These are phyloP conservation scores for Torymus auratus DNA, from an alignment of 2,888 invertebrate genomes.

Conservation along the genomic window DNA sequence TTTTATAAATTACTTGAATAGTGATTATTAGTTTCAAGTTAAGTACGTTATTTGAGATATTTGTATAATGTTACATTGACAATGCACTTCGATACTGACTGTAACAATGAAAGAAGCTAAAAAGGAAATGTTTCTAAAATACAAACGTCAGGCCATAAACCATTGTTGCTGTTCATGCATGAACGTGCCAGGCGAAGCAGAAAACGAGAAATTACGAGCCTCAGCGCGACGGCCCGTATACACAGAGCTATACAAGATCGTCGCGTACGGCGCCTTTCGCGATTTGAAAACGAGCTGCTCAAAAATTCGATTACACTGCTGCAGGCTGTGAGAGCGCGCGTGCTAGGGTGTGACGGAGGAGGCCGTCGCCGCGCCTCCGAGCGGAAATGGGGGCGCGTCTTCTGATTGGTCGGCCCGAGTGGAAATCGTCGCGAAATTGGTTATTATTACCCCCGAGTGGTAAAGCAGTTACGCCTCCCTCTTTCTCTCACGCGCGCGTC, in stretches of 20 bases:
- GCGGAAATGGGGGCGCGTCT: constrained; percentile 74
- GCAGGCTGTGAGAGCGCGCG: constrained; percentile 30
- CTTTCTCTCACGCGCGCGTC: constrained; percentile 66
- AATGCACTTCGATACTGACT: no score
- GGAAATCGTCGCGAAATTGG: constrained; percentile 76
- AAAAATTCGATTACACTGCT: constrained; percentile 69
- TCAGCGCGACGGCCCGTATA: neutral
- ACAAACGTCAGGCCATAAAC: neutral
- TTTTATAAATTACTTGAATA: no score
- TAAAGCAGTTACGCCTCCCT: constrained; percentile 68
- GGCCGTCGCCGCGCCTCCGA: constrained; percentile 37
- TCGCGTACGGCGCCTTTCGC: constrained; percentile 59
- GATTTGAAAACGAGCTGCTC: constrained; percentile 68
- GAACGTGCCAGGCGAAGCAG: neutral
- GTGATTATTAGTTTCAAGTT: no score
- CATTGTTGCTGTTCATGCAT: neutral
- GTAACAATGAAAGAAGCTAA: no score
- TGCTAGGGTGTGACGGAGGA: constrained; percentile 40
- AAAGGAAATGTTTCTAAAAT: no score
- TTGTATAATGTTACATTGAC: no score
- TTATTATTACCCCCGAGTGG: constrained; percentile 73
- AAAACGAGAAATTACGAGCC: neutral
- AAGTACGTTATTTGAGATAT: no score
- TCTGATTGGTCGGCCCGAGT: constrained; percentile 74
- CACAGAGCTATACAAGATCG: constrained; percentile 19